phyloP scores from a whole-genome alignment of 2,888 invertebrate species.

The Bhutanitis thaidina region DNA sequence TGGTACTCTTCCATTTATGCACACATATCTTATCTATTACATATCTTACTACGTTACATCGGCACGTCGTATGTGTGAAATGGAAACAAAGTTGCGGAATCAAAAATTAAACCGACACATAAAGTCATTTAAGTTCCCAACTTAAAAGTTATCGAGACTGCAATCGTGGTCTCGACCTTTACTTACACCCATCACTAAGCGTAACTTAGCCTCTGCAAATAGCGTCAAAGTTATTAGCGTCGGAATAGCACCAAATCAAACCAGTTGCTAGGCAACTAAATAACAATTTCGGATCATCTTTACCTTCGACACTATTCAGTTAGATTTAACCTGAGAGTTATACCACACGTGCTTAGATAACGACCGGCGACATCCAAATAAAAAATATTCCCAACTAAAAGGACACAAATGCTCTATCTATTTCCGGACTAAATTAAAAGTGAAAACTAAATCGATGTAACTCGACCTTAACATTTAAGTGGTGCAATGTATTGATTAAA shows the following conservation, averaged over 20 bases:
- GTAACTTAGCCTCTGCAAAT: slow-evolving; percentile 2
- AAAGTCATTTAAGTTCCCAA: neutral
- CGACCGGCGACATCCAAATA: neutral
- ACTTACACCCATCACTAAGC: slow-evolving; percentile 3
- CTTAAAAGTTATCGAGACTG: neutral
- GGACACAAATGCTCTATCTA: neutral
- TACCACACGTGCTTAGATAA: slow-evolving; percentile 39
- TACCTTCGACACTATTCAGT: slow-evolving; percentile 34
- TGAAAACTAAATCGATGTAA: slow-evolving; percentile 32
- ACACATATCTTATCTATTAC: no score
- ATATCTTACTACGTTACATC: no score
- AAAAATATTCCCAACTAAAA: neutral
- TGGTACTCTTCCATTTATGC: no score
- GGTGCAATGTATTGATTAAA: slow-evolving; percentile 56
- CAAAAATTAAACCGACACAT: neutral
- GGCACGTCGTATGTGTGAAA: no score
- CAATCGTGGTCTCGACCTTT: slow-evolving; percentile 3
- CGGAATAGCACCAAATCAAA: slow-evolving; percentile 25
- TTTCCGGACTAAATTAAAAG: slow-evolving; percentile 29
- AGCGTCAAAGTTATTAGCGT: slow-evolving; percentile 1
- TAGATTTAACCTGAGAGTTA: slow-evolving; percentile 25
- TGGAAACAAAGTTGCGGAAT: neutral
- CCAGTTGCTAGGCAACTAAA: slow-evolving; percentile 53
- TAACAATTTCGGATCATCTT: slow-evolving; percentile 48
- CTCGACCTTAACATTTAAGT: slow-evolving; percentile 49